Evolutionary conservation across 2,797 vertebrate genomes (phyloP), one percentile per base, ranked within the genome.

Genomic region (Sorex maritimensis): DNA sequence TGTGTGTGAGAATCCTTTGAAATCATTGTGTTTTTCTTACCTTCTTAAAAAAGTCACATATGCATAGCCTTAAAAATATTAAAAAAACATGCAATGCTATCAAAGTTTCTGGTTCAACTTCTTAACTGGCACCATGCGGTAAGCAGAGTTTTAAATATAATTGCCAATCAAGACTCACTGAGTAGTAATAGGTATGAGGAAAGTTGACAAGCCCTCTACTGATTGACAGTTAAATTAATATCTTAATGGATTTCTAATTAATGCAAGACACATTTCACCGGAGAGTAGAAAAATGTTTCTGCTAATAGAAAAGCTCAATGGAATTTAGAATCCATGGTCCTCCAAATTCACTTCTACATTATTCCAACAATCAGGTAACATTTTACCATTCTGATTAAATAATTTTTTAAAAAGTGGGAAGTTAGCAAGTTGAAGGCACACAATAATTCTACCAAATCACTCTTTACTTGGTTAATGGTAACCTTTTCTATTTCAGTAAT

Each of bases 181-280:
- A 28, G 14, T 11, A 94, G 17, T 44, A 23, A 6, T 67, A 68
- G 15, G n/a, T 69, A 88, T 71, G 30, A 91, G 72, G 23, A 80
- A 86, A 86, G 65, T n/a, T 72, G 55, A 85, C 72, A 84, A 6
- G 21, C 1, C 17, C 28, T 92, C 82, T 41, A 94, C 88, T 74
- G 77, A 88, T 17, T 81, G 34, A 2, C 73, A 61, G 72, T 68
- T 91, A 75, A 86, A 91, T 46, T 63, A 69, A 86, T 0, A 21
- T 80, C 38, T 72, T 78, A 93, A 44, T 38, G 69, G 69, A 83
- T 80, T 86, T 91, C 17, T 23, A 77, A 87, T 94, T 77, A 91
- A 86, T 72, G 72, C 21, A 88, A 68, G 63, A 61, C 55, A 68
- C 38, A 95, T 65, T 86, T 91, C 21, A 78, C 86, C 38, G 77